Base-by-base conservation (phyloP, 2,113 vertebrate species). In the Eclectus roratus region DNA sequence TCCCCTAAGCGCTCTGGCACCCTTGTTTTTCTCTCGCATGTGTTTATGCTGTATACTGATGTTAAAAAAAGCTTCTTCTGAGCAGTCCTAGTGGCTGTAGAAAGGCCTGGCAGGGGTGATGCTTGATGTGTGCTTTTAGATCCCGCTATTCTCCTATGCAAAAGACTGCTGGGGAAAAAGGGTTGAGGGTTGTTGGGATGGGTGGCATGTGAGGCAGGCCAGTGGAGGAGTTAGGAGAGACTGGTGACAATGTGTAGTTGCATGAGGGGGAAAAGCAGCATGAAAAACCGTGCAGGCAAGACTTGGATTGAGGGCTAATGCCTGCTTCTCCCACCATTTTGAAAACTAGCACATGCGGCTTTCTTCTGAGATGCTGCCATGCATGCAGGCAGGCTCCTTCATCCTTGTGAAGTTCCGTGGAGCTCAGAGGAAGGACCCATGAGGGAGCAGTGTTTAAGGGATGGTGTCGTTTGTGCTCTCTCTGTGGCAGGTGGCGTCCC, bases 401-500 rank as follows among this genome's bases (percentile, higher is more conserved):
- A 17, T 86, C 53, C 49, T 60, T 47, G 35, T 46, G 23, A 61
- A 65, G 44, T 14, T 68, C 29, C 16, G 7, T 1, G 1, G 63
- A 78, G 37, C 68, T 84, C 27, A n/a, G 18, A 56, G 64, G 39
- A 78, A 43, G 60, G 64, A 63, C 50, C 21, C 8, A 1, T 18
- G 18, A 41, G 41, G 46, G 17, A 91, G 19, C 17, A 15, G 28
- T 33, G 16, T 39, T 81, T 78, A 79, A 64, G 60, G 44, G 70
- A 58, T 8, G 7, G 41, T 69, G 41, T 95, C 47, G 91, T 91
- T 71, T 74, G 18, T 85, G 37, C 15, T 94, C 71, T 97, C 74
- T 95, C 47, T 85, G 11, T 86, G 83, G 44, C 94, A 99, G 99
- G 99, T 97, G 98, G 98, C 0, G 99, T 99, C 69, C 98, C 99